Base-by-base conservation (phyloP, 2,888 invertebrate species). In the Mellilla xanthometata region DNA sequence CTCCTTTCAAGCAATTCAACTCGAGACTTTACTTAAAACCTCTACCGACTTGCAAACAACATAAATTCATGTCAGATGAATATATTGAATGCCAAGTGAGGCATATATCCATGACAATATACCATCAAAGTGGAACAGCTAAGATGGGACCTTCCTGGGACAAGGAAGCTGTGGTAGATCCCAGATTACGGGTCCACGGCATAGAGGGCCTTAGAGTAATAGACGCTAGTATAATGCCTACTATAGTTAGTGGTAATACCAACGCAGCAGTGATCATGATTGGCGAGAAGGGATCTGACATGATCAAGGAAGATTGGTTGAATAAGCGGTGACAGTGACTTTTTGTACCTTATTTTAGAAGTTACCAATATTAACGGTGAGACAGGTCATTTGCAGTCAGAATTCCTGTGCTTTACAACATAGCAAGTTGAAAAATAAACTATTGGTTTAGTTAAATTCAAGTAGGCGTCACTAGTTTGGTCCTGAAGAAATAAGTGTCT, bases 221-320 rank as follows among this genome's bases (percentile, higher is more conserved):
- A 58, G 97, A 97, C 69, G 96, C 96, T 19, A 95, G 95, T 62
- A 93, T 97, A 58, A 97, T 97, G 96, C 97, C 97, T 0, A 94
- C 94, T 1, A 95, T 97, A 59, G 94, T 94, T 15, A 96, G 96
- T 65, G 97, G 97, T 4, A 97, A 97, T 68, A 97, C 97, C 0
- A 96, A 97, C 75, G 97, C 97, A 0, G 96, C 97, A 0, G 94
- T 94, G n/a, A 95, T 97, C 35, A 97, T 97, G 97, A 95, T 97
- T 19, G 97, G 93, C 0, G 97, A 97, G 69, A 97, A 96, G 72
- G 96, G 96, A 3, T 92, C 96, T 0, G 97, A 96, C 84, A 86
- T 96, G 65, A 93, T 96, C 44, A 96, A 96, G 77, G 93, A 94
- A 76, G 96, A 96, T 77, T 96, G 96, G 96, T 71, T 93, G 58